These are phyloP conservation scores for Diaperis boleti DNA, from an alignment of 2,888 invertebrate genomes.

Conservation along the genomic window DNA sequence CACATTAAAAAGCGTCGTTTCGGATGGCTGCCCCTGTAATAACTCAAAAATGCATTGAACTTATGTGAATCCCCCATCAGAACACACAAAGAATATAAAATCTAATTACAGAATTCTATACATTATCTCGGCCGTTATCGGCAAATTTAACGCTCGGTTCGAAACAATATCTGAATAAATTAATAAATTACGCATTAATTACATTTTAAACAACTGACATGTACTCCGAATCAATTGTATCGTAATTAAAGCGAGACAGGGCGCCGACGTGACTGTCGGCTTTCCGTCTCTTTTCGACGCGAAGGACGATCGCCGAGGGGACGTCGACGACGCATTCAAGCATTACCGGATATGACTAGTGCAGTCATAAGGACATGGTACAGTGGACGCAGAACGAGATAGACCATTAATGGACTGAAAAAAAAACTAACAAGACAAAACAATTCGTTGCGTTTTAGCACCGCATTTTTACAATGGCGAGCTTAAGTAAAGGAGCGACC, in stretches of 20 bases:
- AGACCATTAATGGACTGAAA: slow-evolving; percentile 57
- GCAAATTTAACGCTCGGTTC: slow-evolving; percentile 66
- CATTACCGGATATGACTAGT: slow-evolving; percentile 64
- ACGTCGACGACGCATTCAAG: slow-evolving; percentile 58
- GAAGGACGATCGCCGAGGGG: slow-evolving; percentile 37
- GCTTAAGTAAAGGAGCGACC: no score
- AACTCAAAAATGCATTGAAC: slow-evolving; percentile 53
- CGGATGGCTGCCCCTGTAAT: slow-evolving; percentile 50
- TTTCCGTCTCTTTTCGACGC: slow-evolving; percentile 43
- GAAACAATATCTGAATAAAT: slow-evolving; percentile 67
- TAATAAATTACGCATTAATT: slow-evolving; percentile 68
- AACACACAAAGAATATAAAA: slow-evolving; percentile 46
- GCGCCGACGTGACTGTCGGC: slow-evolving; percentile 43
- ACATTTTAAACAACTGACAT: slow-evolving; percentile 65
- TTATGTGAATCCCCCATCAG: slow-evolving; percentile 53
- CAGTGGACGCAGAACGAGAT: slow-evolving; percentile 57
- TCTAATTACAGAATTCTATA: slow-evolving; percentile 58
- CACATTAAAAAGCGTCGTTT: slow-evolving; percentile 45
- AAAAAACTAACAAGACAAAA: slow-evolving; percentile 24
- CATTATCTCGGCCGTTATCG: slow-evolving; percentile 66
- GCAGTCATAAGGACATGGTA: slow-evolving; percentile 63
- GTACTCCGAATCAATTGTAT: slow-evolving; percentile 65
- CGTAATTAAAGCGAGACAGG: slow-evolving; percentile 61
- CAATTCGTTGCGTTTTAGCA: slow-evolving; percentile 15
- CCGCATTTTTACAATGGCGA: neutral